phyloP scores from a whole-genome alignment of 2,113 vertebrate species.

The Erinaceus europaeus region DNA sequence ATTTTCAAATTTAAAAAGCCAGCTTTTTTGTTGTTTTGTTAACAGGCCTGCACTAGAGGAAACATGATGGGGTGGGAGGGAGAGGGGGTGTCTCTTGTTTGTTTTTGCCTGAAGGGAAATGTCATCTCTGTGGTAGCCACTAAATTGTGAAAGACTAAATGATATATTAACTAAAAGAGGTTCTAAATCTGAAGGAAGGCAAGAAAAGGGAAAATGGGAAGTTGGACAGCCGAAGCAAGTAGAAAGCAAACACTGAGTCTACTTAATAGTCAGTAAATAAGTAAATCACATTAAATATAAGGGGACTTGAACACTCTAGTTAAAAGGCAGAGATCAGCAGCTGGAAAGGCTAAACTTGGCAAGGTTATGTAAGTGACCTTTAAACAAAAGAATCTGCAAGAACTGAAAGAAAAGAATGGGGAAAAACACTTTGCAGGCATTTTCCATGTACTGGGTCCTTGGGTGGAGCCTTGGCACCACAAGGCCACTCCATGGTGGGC shows the following conservation, averaged over 20 bases:
- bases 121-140: neutral
- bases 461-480: no score
- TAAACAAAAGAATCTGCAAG: neutral
- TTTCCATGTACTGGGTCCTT: neutral
- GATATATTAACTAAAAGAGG: neutral
- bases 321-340: neutral
- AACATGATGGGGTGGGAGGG: no score
- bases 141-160: neutral
- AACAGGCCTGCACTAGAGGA: neutral
- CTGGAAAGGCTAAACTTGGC: neutral
- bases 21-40: neutral
- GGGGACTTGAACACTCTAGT: neutral
- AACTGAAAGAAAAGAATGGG: neutral
- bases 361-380: neutral
- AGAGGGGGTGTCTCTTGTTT: neutral
- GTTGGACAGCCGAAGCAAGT: neutral
- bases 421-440: neutral
- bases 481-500: no score
- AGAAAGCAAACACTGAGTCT: neutral
- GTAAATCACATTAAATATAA: neutral
- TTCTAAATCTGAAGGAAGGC: conserved; percentile 18
- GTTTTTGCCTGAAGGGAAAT: conserved; percentile 3
- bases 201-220: neutral
- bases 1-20: neutral
- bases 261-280: neutral